Evolutionary conservation across 1,140 invertebrate genomes (phyloP), one percentile per base, ranked within the genome.

Genomic region (Anastrepha ludens): DNA sequence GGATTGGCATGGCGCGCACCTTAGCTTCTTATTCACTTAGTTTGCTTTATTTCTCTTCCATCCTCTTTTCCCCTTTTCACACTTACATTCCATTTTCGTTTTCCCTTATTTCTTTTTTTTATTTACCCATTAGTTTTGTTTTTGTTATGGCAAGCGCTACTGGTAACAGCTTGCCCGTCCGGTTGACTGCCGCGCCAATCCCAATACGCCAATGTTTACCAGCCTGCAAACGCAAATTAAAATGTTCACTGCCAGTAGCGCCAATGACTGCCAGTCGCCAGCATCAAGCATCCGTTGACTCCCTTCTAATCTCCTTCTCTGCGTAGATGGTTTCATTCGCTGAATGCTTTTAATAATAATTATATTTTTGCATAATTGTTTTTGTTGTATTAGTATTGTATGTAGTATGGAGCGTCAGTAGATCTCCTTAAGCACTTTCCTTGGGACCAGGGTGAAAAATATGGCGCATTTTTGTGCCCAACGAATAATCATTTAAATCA

Each of bases 331-430:
- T 29, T 74, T 74, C 70, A 41, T 74, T 74, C 8, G 47, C 20
- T 81, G 74, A 58, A 81, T 81, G 74, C 74, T 81, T 81, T 81
- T 81, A 81, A 81, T 81, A 81, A 81, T 81, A 81, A 81, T 81
- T 81, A 81, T 81, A 81, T 81, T 81, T 81, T 81, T 81, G 47
- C 74, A 55, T 81, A 81, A 81, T 81, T 81, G 74, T 81, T 81
- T 81, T 81, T 81, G 74, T 81, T 50, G 6, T 81, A 29, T 11
- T 55, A 55, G 50, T 55, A 29, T 55, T 55, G 74, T 58, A 7
- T 29, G 47, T 74, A 44, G 44, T 81, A 17, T 55, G 47, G 17
- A 55, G 50, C 20, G 7, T 74, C 39, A 13, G 64, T n/a, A 74
- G 67, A 13, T 41, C 47, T 15, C 9, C 41, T 20, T 50, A 17